Conservation (phyloP, 2,113 vertebrate genomes). For the Ageneiosus marmoratus region DNA sequence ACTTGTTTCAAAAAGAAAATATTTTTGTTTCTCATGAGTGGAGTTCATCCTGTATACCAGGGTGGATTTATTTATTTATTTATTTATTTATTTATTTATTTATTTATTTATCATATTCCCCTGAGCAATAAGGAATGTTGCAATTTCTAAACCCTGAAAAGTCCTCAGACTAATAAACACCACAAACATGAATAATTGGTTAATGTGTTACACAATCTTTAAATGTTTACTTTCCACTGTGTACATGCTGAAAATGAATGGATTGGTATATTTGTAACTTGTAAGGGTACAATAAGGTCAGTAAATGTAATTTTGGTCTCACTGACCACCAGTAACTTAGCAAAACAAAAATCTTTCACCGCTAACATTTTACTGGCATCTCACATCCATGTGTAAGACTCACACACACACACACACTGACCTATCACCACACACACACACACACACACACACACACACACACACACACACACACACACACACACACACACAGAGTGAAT, state of each 20-base stretch:
- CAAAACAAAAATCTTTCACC: conserved; percentile 13
- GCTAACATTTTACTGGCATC: conserved; percentile 40
- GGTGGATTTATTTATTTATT: no score
- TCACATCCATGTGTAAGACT: conserved; percentile 9
- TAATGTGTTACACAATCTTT: not conserved
- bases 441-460: conserved; percentile 10
- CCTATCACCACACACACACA: not conserved
- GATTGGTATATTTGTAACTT: not conserved
- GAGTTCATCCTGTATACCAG: not conserved
- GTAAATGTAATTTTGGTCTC: not conserved
- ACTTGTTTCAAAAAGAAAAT: not conserved
- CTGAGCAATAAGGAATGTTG: no score
- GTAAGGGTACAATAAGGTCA: not conserved
- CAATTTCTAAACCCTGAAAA: not conserved
- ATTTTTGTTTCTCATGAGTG: not conserved
- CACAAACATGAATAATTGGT: not conserved
- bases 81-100: no score
- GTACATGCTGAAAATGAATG: not conserved
- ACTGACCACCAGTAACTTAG: conserved; percentile 19
- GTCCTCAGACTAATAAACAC: not conserved
- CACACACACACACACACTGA: not conserved
- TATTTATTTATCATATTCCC: not conserved
- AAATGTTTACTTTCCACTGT: not conserved
- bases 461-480: not conserved
- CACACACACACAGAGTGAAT: not conserved